Evolutionary conservation across 2,113 vertebrate species (phyloP), one percentile per base, ranked within the genome.

Genomic region (Cyanoramphus novaezelandiae): DNA sequence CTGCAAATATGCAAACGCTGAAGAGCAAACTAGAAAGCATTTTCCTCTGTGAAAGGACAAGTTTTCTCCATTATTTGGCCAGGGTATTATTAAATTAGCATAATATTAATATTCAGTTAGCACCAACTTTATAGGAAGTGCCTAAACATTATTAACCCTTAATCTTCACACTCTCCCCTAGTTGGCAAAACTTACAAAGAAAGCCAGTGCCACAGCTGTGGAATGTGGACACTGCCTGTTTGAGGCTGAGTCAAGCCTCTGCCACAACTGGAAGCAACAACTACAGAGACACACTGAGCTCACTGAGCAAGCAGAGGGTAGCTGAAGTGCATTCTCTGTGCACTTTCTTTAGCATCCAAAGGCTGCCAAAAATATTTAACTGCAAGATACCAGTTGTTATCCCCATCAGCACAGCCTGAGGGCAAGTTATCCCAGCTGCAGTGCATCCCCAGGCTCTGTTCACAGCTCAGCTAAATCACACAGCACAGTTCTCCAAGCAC

Each of bases 141-240:
- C n/a, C 50, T 46, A 35, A 64, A 52, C 5, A 33, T 3, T 55
- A 35, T 60, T 50, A 84, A 7, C 24, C 13, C 17, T 59, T 9
- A 41, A 8, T 59, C 47, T 83, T 75, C 69, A 65, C 13, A 12
- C 9, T 69, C 11, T 46, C 25, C 7, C 44, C 14, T 13, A 33
- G 5, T 13, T 15, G 41, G 47, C 35, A 89, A 82, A 71, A 53
- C 27, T 35, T 47, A 7, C 37, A n/a, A 46, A 52, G 52, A 35
- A 77, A 60, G 49, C 6, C 37, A 88, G 52, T 5, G 31, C 43
- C n/a, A 39, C 1, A 0, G 9, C 13, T 63, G 27, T 52, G 49
- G 53, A 37, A 59, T 2, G 1, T 2, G 21, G 41, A 46, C 2
- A 0, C 29, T 44, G 43, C 21, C 41, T 5, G 0, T 18, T 4